Evolutionary conservation across 2,888 invertebrate genomes (phyloP).

Genomic region (Galerucella calmariensis): DNA sequence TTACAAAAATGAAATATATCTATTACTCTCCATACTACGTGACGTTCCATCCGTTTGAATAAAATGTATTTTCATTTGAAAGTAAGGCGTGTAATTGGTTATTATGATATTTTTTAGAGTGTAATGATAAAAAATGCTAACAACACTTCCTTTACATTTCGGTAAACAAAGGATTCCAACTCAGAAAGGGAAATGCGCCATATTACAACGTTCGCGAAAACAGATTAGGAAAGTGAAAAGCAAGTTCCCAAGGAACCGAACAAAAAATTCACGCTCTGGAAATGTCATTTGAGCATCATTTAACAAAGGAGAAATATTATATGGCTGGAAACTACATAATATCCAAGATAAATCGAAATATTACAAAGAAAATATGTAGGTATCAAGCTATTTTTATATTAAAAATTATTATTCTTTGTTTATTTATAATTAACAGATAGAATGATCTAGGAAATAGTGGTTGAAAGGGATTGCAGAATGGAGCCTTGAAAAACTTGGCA

Average conservation of each 20-base stretch:
- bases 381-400: too few species aligned
- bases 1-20: too few species aligned
- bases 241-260: conserved; percentile 43
- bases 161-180: conserved; percentile 31
- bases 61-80: conserved; percentile 12
- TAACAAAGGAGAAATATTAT: conserved; percentile 52
- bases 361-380: too few species aligned
- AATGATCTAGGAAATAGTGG: too few species aligned
- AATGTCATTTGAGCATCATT: conserved; percentile 50
- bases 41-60: not conserved
- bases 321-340: conserved; percentile 41
- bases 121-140: conserved; percentile 6
- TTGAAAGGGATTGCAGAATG: too few species aligned
- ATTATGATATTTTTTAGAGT: conserved; percentile 8
- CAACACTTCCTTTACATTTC: conserved; percentile 25
- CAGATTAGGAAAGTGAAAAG: conserved; percentile 46
- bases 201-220: conserved; percentile 44
- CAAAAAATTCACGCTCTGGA: conserved; percentile 51
- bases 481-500: too few species aligned
- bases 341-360: too few species aligned
- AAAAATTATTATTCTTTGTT: too few species aligned
- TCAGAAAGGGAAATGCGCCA: conserved; percentile 44
- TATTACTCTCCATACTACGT: too few species aligned
- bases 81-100: conserved; percentile 6
- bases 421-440: too few species aligned